Evolutionary conservation across 2,888 invertebrate species (phyloP).

Genomic region (Oscheius sp.): DNA sequence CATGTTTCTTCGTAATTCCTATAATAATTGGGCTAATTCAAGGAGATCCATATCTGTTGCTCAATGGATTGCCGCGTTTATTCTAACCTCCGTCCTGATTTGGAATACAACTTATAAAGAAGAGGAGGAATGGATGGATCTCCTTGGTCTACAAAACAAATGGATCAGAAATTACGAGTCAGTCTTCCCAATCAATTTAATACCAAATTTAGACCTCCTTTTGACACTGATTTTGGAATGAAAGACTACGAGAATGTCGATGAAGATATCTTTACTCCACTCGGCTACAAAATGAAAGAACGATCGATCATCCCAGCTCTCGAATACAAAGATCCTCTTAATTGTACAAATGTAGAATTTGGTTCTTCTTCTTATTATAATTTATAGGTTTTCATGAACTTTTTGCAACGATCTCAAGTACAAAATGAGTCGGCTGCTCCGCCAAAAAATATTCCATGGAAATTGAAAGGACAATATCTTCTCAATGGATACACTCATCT

Average conservation of each 20-base stretch:
- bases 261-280: neutral
- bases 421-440: constrained; percentile 19
- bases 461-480: neutral
- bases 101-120: no score
- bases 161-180: no score
- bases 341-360: neutral
- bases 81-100: no score
- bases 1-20: no score
- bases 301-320: neutral
- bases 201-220: no score
- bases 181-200: no score
- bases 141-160: no score
- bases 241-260: neutral
- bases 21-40: no score
- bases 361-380: neutral
- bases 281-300: constrained; percentile 2
- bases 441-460: neutral
- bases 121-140: no score
- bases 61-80: no score
- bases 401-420: no score
- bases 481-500: neutral
- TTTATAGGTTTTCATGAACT: constrained; percentile 7
- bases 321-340: neutral
- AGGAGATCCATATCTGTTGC: no score
- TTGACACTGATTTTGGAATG: neutral